Evolutionary conservation across 2,113 vertebrate species (phyloP).

Genomic region (Helogale parvula): DNA sequence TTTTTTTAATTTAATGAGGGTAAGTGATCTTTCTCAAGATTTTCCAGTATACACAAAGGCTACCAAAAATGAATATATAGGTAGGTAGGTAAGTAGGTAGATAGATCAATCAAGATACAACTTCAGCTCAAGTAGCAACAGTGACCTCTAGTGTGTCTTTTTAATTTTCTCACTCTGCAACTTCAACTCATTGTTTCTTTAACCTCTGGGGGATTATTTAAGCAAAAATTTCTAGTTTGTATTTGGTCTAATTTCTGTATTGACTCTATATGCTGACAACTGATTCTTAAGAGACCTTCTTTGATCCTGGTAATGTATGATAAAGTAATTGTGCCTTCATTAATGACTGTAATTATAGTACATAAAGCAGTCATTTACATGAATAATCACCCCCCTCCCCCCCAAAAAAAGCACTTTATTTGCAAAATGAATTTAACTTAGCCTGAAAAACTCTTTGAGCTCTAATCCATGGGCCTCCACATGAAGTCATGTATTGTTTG

Average conservation of each 20-base stretch:
- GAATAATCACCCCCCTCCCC: slow-evolving; percentile 77
- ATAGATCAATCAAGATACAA: not conserved
- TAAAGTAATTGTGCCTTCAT: slow-evolving; percentile 85
- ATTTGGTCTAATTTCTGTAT: slow-evolving; percentile 86
- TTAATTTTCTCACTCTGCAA: slow-evolving; percentile 74
- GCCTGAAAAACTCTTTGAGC: slow-evolving; percentile 74
- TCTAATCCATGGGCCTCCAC: slow-evolving; percentile 70
- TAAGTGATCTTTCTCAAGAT: slow-evolving; percentile 2
- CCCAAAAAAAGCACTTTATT: slow-evolving; percentile 71
- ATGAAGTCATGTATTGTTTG: slow-evolving; percentile 61
- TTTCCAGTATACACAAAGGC: not conserved
- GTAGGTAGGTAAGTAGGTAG: not conserved
- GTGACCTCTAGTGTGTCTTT: slow-evolving; percentile 90
- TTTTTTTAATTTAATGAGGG: not conserved
- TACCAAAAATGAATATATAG: not conserved
- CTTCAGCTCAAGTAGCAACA: slow-evolving; percentile 87
- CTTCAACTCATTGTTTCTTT: slow-evolving; percentile 79
- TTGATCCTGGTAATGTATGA: slow-evolving; percentile 84
- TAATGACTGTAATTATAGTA: slow-evolving; percentile 86
- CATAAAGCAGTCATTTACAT: slow-evolving; percentile 87
- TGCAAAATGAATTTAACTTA: slow-evolving; percentile 81
- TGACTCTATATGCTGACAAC: slow-evolving; percentile 79
- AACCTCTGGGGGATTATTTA: slow-evolving; percentile 86
- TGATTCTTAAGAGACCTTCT: slow-evolving; percentile 80
- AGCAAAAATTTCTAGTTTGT: slow-evolving; percentile 79